A percentile compares a stretch with the other conserved stretches of the same genome.
Conservation (phyloP, 2,888 invertebrate species). For the Trisateles emortualis region DNA sequence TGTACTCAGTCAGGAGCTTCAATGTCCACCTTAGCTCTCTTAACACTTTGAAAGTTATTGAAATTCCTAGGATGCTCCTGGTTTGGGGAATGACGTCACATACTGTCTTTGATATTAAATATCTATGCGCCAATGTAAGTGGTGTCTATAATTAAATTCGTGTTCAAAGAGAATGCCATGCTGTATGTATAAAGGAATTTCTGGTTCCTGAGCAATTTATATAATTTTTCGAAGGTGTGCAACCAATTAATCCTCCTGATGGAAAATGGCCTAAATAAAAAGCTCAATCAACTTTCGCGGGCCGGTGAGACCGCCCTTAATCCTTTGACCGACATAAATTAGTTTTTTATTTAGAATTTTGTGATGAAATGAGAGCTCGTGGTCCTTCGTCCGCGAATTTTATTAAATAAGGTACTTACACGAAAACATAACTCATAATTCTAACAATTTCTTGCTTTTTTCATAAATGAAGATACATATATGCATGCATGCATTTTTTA, state of each 20-base stretch:
- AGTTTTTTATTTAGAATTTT: conserved; percentile 59
- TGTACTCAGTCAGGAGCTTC: too few relatives aligned
- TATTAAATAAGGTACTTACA: too few relatives aligned
- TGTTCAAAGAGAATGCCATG: conserved; percentile 22
- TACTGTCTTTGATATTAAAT: conserved; percentile 57
- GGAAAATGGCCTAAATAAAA: conserved; percentile 59
- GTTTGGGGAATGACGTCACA: conserved; percentile 49
- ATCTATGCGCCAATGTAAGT: conserved; percentile 38
- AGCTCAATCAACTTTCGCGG: conserved; percentile 65
- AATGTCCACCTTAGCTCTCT: not conserved
- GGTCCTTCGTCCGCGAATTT: not conserved
- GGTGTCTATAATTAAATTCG: conserved; percentile 63
- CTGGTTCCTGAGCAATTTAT: conserved; percentile 16
- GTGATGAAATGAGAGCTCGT: conserved; percentile 21
- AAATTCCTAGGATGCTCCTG: conserved; percentile 39
- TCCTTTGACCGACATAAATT: conserved; percentile 75
- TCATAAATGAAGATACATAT: too few relatives aligned
- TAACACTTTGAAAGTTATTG: conserved; percentile 16
- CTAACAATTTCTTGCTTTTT: too few relatives aligned
- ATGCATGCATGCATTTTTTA: too few relatives aligned
- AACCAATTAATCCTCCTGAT: conserved; percentile 52
- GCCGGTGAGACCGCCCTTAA: conserved; percentile 46
- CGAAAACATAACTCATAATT: too few relatives aligned
- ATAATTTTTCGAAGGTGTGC: conserved; percentile 35
- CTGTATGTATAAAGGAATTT: conserved; percentile 20